These are phyloP conservation scores for Umimayanthus chanpuru DNA, from an alignment of 92 coral and sea anemone genomes.

Conservation along the genomic window DNA sequence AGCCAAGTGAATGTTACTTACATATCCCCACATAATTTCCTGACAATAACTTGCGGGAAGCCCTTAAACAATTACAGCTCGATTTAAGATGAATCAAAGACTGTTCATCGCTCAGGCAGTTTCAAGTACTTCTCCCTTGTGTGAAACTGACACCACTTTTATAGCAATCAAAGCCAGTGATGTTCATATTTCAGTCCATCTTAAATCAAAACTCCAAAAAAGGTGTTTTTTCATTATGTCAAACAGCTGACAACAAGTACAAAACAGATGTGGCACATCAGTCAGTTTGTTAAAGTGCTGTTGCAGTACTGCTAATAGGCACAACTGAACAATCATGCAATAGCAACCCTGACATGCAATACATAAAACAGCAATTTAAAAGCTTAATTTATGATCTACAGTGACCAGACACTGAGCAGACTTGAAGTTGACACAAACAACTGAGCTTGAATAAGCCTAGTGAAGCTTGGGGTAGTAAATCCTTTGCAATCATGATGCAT, in stretches of 20 bases:
- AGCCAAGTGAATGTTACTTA: constrained; percentile 32
- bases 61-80: background rate
- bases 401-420: background rate
- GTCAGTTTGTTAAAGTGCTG: constrained; percentile 5
- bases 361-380: background rate
- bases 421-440: background rate
- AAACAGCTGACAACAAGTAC: constrained; percentile 29
- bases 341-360: background rate
- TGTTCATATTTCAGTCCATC: constrained; percentile 37
- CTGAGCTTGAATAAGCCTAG: background rate
- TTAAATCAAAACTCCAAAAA: constrained; percentile 40
- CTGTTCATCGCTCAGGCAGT: background rate
- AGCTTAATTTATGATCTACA: background rate
- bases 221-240: constrained; percentile 28
- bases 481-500: background rate
- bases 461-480: background rate
- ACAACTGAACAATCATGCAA: background rate
- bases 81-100: background rate
- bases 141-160: constrained; percentile 28
- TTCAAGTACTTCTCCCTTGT: background rate
- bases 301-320: background rate
- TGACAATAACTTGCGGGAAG: background rate
- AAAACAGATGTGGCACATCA: constrained; percentile 10
- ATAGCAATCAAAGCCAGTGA: background rate
- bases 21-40: constrained; percentile 30